These are phyloP conservation scores for Allacma fusca DNA, from an alignment of 2,888 invertebrate genomes.

Conservation along the genomic window DNA sequence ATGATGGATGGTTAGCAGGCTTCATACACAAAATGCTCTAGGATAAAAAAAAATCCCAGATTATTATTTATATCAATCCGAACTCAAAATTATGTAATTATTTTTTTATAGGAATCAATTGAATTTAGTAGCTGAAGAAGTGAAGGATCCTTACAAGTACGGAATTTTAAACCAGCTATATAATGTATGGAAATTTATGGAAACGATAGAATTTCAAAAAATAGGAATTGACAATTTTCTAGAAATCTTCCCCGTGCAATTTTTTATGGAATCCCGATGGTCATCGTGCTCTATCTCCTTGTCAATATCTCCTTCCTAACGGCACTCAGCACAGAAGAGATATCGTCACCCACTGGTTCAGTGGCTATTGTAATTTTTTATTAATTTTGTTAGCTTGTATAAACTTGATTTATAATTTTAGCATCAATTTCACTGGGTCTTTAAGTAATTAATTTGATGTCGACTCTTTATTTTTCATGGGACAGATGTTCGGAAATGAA, in stretches of 20 bases:
- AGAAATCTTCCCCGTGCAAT: slow-evolving; percentile 92
- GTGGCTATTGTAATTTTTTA: slow-evolving; percentile 74
- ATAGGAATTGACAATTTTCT: background rate
- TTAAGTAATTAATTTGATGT: too few relatives aligned
- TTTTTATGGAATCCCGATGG: slow-evolving; percentile 90
- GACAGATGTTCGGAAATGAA: slow-evolving; percentile 69
- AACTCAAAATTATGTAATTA: background rate
- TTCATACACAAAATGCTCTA: too few relatives aligned
- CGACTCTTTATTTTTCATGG: too few relatives aligned
- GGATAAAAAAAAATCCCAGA: too few relatives aligned
- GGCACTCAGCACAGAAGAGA: slow-evolving; percentile 90
- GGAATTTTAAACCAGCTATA: slow-evolving; percentile 60
- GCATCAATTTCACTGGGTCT: too few relatives aligned
- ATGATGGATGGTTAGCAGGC: slow-evolving; percentile 81
- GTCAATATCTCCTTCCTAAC: slow-evolving; percentile 94
- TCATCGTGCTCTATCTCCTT: slow-evolving; percentile 89
- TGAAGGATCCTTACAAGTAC: slow-evolving; percentile 67
- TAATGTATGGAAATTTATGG: too few relatives aligned
- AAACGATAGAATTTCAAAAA: too few relatives aligned
- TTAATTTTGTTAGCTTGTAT: too few relatives aligned
- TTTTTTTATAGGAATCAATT: slow-evolving; percentile 67
- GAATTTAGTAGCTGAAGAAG: slow-evolving; percentile 70
- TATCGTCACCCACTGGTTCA: slow-evolving; percentile 67
- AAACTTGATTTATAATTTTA: too few relatives aligned
- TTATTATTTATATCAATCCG: too few relatives aligned